phyloP scores from a whole-genome alignment of 2,888 invertebrate species.

The Galeruca laticollis region DNA sequence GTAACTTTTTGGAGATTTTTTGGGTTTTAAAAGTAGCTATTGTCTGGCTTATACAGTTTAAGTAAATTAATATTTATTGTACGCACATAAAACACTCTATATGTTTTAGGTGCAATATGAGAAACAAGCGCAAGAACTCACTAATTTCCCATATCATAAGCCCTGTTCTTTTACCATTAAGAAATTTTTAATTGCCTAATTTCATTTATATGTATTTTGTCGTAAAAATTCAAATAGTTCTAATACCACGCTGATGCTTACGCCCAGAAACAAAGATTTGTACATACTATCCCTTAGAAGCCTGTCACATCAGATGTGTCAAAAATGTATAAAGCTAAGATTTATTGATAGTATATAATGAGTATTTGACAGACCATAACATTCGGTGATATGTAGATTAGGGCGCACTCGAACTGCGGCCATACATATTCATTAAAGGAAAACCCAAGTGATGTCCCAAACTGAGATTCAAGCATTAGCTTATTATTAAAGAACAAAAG shows the following conservation, averaged over 20 bases:
- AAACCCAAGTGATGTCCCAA: too few species aligned
- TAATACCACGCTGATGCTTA: slow-evolving; percentile 6
- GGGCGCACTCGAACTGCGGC: neutral
- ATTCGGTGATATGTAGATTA: neutral
- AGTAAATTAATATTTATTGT: slow-evolving; percentile 4
- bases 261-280: neutral
- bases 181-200: slow-evolving; percentile 2
- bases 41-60: slow-evolving; percentile 2
- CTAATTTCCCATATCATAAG: slow-evolving; percentile 4
- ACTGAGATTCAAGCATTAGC: too few species aligned
- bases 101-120: slow-evolving; percentile 2
- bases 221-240: neutral
- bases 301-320: neutral
- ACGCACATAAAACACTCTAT: neutral
- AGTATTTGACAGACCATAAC: neutral
- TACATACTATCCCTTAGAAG: slow-evolving; percentile 1
- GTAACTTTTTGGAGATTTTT: slow-evolving; percentile 8
- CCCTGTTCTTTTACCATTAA: neutral
- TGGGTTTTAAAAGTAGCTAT: neutral
- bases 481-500: too few species aligned
- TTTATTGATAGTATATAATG: slow-evolving; percentile 1
- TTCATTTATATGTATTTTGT: slow-evolving; percentile 7
- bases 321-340: slow-evolving; percentile 8
- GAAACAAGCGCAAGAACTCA: neutral
- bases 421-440: too few species aligned